Evolutionary conservation across 2,113 vertebrate species (phyloP).

Genomic region (Speoplatyrhinus poulsoni): DNA sequence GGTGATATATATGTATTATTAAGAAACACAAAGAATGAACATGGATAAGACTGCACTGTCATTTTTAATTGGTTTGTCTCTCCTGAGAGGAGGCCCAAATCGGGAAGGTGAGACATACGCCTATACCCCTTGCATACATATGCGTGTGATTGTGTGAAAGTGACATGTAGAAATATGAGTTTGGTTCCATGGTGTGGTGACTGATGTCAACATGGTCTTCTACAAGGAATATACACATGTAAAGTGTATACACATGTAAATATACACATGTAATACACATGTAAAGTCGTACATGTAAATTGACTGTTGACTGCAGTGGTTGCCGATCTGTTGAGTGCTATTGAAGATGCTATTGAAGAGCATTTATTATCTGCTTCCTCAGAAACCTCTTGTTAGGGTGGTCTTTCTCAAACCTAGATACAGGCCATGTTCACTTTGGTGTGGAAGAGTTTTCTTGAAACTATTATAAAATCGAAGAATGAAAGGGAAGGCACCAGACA

Average conservation of each 20-base stretch:
- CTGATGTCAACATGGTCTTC: background rate
- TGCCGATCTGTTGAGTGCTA: background rate
- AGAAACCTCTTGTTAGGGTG: slow-evolving; percentile 28
- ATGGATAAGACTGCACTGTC: slow-evolving; percentile 64
- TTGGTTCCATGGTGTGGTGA: background rate
- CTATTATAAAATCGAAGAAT: background rate
- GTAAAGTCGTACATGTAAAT: background rate
- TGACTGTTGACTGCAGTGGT: background rate
- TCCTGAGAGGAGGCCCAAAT: slow-evolving; percentile 72
- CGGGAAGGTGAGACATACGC: slow-evolving; percentile 38
- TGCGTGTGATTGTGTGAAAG: background rate
- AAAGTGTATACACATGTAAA: too few species aligned
- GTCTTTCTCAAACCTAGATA: slow-evolving; percentile 6
- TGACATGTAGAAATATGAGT: background rate
- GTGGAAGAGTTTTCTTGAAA: slow-evolving; percentile 7
- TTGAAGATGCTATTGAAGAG: slow-evolving; percentile 7
- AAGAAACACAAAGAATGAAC: slow-evolving; percentile 54
- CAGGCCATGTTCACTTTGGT: slow-evolving; percentile 3
- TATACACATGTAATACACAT: too few species aligned
- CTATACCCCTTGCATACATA: slow-evolving; percentile 1
- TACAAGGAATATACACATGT: background rate
- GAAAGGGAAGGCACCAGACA: too few species aligned
- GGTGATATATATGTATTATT: slow-evolving; percentile 17
- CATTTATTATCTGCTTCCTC: slow-evolving; percentile 6
- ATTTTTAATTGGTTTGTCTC: slow-evolving; percentile 77